phyloP scores from a whole-genome alignment of 2,797 vertebrate genomes.

The Acrossocheilus wenchowensis region DNA sequence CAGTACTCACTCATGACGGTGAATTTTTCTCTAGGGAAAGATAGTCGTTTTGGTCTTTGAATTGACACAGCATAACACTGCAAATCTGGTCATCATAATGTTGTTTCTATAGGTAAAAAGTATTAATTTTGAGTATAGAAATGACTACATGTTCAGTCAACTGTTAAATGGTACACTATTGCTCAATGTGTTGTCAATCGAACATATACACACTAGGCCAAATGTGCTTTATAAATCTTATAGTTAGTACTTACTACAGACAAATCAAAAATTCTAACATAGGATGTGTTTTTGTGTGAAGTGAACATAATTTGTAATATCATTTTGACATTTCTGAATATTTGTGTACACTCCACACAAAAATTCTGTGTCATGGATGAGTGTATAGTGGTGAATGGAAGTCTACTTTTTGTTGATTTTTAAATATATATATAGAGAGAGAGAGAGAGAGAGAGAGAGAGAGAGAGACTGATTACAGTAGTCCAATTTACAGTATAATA shows the following conservation, averaged over 20 bases:
- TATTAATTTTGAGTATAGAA: too few relatives aligned
- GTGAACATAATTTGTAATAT: neutral
- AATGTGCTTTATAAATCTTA: neutral
- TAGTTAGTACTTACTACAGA: too few relatives aligned
- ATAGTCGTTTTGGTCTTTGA: neutral
- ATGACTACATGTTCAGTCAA: too few relatives aligned
- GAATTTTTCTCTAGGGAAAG: neutral
- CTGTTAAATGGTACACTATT: too few relatives aligned
- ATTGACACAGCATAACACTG: neutral
- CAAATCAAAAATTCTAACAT: too few relatives aligned
- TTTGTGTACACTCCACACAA: neutral
- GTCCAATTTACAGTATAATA: neutral
- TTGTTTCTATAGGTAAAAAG: neutral
- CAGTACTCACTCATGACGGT: neutral
- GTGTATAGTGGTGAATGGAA: neutral
- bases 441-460: neutral
- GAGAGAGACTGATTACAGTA: neutral
- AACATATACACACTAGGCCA: too few relatives aligned
- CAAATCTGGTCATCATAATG: neutral
- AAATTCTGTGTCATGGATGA: neutral
- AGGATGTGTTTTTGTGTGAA: neutral
- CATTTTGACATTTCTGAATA: neutral
- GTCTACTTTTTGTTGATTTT: neutral
- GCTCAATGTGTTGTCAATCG: too few relatives aligned
- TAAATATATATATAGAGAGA: neutral